A percentile compares a stretch with the other conserved stretches of the same genome.
phyloP scores from a whole-genome alignment of 2,113 vertebrate genomes.

The Osmerus eperlanus region DNA sequence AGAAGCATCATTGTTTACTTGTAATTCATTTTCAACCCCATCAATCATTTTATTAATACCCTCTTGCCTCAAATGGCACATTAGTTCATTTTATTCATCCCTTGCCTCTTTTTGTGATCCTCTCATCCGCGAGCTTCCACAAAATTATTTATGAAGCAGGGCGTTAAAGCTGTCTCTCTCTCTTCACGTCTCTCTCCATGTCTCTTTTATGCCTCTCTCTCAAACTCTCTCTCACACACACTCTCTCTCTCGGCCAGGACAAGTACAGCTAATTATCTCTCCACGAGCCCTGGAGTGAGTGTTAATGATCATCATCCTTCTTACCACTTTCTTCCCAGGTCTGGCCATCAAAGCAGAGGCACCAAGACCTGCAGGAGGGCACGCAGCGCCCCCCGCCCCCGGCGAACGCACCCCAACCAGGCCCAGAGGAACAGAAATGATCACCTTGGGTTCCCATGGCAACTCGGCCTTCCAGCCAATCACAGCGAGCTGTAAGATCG shows the following conservation, averaged over 20 bases:
- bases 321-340: conserved; percentile 55
- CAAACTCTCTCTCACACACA: background rate
- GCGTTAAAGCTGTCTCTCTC: background rate
- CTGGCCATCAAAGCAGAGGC: conserved; percentile 75
- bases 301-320: background rate
- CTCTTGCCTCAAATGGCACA: background rate
- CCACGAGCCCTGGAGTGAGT: background rate
- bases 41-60: background rate
- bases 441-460: conserved; percentile 87
- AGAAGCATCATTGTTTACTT: background rate
- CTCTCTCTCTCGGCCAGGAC: conserved; percentile 6
- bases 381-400: conserved; percentile 73
- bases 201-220: background rate
- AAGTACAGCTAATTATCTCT: background rate
- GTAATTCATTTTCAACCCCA: background rate
- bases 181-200: background rate
- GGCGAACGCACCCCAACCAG: conserved; percentile 88
- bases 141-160: conserved; percentile 21
- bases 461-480: conserved; percentile 99
- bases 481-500: conserved; percentile 96
- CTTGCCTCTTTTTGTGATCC: background rate
- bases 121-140: background rate
- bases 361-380: conserved; percentile 65
- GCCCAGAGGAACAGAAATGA: conserved; percentile 80
- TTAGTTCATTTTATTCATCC: background rate